phyloP scores from a whole-genome alignment of 1,140 invertebrate genomes.

The Drosophila quadrilineata region DNA sequence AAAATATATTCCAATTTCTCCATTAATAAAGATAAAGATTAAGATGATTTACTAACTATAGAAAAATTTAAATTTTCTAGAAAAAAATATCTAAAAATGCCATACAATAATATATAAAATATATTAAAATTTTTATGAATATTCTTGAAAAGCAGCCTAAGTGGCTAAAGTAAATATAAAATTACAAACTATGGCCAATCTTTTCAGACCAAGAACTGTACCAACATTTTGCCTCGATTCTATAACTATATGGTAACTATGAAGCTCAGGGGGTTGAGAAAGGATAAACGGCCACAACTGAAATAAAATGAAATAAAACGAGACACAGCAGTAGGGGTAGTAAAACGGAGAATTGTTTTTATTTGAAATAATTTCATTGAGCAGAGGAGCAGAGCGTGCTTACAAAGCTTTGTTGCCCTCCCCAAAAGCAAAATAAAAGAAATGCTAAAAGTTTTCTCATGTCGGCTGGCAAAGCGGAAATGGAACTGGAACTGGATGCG shows the following conservation, averaged over 20 bases:
- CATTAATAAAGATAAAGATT: no score
- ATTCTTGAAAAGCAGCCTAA: no score
- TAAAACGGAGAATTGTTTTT: slow-evolving; percentile 37
- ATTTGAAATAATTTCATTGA: slow-evolving; percentile 57
- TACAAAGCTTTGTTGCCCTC: slow-evolving; percentile 1
- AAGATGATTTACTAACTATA: not conserved
- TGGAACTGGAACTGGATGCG: no score
- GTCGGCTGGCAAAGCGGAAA: slow-evolving; percentile 54
- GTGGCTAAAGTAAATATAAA: no score
- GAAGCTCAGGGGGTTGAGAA: slow-evolving; percentile 14
- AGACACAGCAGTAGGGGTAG: slow-evolving; percentile 17
- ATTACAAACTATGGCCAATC: no score
- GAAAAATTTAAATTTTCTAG: no score
- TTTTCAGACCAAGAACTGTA: no score
- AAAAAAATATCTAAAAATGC: not conserved
- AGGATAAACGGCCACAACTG: slow-evolving; percentile 6
- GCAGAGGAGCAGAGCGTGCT: no score
- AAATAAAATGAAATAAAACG: slow-evolving; percentile 2
- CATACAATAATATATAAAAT: not conserved
- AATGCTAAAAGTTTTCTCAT: slow-evolving; percentile 75
- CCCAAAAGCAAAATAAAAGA: slow-evolving; percentile 34
- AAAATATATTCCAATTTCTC: no score
- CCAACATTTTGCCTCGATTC: slow-evolving; percentile 17
- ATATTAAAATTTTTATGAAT: not conserved
- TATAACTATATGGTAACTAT: not conserved